Evolutionary conservation across 2,113 vertebrate genomes (phyloP), one percentile per base, ranked within the genome.

Genomic region (Rhabdornis inornatus): DNA sequence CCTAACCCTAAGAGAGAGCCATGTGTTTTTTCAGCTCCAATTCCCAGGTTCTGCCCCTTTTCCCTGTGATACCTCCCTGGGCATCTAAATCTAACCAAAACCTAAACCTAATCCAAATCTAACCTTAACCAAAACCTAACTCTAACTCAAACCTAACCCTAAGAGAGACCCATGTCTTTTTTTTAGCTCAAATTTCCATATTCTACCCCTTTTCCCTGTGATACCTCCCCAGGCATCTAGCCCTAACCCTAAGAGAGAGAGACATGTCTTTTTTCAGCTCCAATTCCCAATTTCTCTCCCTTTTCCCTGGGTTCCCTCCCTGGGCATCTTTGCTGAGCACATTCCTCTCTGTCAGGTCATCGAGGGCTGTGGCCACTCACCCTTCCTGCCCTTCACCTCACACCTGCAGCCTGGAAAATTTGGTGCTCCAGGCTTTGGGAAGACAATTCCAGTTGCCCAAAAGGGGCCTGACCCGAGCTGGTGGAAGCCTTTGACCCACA

Each of bases 261-360:
- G n/a, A n/a, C 2, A 1, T 1, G 8, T 5, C 13, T 37, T 35
- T 49, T 9, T 1, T 21, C 12, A 66, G 15, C 11, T 42, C 33
- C 10, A 13, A 1, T 47, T 75, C 27, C 37, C 33, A 33, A 22
- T 4, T 69, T n/a, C 55, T 57, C 18, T 14, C 31, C 4, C 20
- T 61, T 55, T 56, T 69, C 47, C 33, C 35, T 30, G 35, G 21
- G 16, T 44, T 77, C 47, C 72, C 45, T 78, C 11, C 56, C n/a
- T 9, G 22, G 47, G 3, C 31, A 47, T 6, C 44, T 28, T 5
- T 13, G 25, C 15, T 16, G 47, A 82, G 65, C 39, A 3, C 14
- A 13, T 23, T 42, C 35, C 28, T 28, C 35, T 57, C 16, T 22
- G n/a, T 0, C 56, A 16, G 35, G 10, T 28, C 55, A 53, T 31